Evolutionary conservation across 2,888 invertebrate species (phyloP), one percentile per base, ranked within the genome.

Genomic region (Drosophila peninsularis): DNA sequence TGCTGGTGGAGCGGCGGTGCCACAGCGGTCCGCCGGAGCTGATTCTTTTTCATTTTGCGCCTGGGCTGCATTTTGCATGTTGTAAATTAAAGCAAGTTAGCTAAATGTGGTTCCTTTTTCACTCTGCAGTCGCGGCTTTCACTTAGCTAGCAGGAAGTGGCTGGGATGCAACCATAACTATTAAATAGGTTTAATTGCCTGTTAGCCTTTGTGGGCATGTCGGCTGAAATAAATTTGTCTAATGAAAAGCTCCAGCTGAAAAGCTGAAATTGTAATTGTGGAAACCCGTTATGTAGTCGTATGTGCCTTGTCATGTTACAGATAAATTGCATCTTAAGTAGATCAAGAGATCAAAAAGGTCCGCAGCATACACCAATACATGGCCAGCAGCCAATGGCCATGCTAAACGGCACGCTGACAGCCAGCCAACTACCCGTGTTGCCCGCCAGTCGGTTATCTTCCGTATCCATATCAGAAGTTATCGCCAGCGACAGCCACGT

Each of bases 81-180:
- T 82, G 88, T 85, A 83, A 83, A 83, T 83, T 88, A 78, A 83
- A 58, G 78, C 88, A 85, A 68, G 75, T 70, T 83, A 64, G 68
- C 77, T 60, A 65, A 81, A 72, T 86, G 70, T 69, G 68, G 55
- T 78, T 70, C 78, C 71, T 71, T 60, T 69, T 19, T 41, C 11
- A 42, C 55, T 64, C 47, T 6, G 55, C 47, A 13, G 27, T 27
- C 47, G 27, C 9, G 54, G 61, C 80, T 82, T 77, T 82, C 82
- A 72, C 75, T 75, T 57, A 65, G 70, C 30, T 9, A 5, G 56
- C 56, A 73, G 82, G 75, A 87, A 88, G 80, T 75, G 67, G 75
- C 82, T 78, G 72, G 75, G 68, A 82, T 54, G 64, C 39, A 75
- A 64, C 75, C 42, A 71, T 84, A 75, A 67, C 75, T 52, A 78